Conservation (phyloP, 2,888 invertebrate species). For the Laothoe populi region DNA sequence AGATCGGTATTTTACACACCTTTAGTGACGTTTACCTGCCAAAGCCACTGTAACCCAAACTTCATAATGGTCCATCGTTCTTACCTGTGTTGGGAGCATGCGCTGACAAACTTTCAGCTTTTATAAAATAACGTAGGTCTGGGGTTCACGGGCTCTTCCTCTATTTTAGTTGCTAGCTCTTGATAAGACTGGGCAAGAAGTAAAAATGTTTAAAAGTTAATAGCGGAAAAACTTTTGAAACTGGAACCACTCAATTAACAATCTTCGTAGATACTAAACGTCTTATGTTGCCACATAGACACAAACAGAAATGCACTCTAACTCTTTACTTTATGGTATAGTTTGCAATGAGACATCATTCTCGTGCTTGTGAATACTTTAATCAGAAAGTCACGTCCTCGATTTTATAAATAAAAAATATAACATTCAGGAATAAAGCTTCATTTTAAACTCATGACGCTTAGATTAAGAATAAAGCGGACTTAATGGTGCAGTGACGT, state of each 20-base stretch:
- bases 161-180: conserved; percentile 13
- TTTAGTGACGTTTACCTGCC: no score
- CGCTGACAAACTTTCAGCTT: no score
- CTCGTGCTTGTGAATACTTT: conserved; percentile 15
- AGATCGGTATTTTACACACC: no score
- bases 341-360: background rate
- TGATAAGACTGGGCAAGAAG: conserved; percentile 25
- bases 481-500: no score
- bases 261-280: background rate
- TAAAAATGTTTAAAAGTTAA: conserved; percentile 30
- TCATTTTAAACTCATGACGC: background rate
- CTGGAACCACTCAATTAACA: conserved; percentile 31
- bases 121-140: no score
- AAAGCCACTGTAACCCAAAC: no score
- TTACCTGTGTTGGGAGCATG: no score
- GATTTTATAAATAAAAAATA: conserved; percentile 29
- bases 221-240: conserved; percentile 30
- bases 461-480: background rate
- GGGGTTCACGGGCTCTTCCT: no score
- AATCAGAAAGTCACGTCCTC: conserved; percentile 23
- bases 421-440: conserved; percentile 22
- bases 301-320: conserved; percentile 8
- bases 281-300: background rate
- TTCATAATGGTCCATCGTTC: no score
- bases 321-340: background rate